Evolutionary conservation across 2,113 vertebrate genomes (phyloP), one percentile per base, ranked within the genome.

Genomic region (Mormoops blainvillei): DNA sequence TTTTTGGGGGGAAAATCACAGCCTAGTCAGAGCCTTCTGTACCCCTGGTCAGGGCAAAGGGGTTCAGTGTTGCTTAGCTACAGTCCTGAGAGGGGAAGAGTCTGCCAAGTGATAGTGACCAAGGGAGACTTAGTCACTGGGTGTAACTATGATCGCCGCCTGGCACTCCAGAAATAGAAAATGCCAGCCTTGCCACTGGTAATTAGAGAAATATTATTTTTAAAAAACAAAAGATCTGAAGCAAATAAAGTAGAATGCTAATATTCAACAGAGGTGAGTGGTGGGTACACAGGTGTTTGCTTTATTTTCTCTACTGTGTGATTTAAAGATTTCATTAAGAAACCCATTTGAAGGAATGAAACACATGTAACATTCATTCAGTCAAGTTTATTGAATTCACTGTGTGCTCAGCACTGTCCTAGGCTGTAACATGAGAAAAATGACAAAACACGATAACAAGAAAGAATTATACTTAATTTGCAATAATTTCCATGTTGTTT

Each of bases 331-430:
- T 38, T 52, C 48, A 67, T 33, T 85, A 71, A 88, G 24, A 48
- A 56, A 10, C 1, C 9, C 28, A n/a, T 41, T 36, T 58, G 48
- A 96, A 87, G 87, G 80, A 95, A 94, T 41, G 58, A 68, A 85
- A 77, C 63, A 82, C 58, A 70, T 6, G 18, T 18, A 56, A 87
- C 19, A 70, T 71, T 89, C 70, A 54, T 50, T 87, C 48, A 56
- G 36, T 88, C 43, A 77, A 61, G 58, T 94, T 97, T 97, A 96
- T 95, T 96, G 65, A 92, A 15, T 50, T 84, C 92, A 67, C 73
- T 41, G 16, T 65, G 84, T 96, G 85, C 68, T 95, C 43, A 67
- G 73, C 81, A 89, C 67, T 82, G 84, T 73, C 28, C 70, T 63
- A 86, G 50, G 92, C 45, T 85, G 38, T 92, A 92, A 92, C 31